A percentile compares a stretch with the other conserved stretches of the same genome.
Evolutionary conservation across 2,888 invertebrate genomes (phyloP).

Genomic region (Pyrrhia umbra): DNA sequence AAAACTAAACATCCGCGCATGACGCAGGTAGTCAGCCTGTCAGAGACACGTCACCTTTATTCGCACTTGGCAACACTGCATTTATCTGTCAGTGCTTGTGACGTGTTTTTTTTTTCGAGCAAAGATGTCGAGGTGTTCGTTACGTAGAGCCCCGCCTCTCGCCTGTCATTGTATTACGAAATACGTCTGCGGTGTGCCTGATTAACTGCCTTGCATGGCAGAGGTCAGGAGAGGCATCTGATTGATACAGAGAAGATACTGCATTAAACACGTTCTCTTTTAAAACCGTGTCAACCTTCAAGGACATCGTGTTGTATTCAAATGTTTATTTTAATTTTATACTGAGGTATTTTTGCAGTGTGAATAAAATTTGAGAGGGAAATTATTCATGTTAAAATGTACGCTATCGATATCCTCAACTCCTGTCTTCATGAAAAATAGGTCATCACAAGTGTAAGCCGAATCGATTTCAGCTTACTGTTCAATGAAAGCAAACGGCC

Average conservation of each 20-base stretch:
- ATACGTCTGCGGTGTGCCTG: constrained; percentile 27
- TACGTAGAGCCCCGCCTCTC: constrained; percentile 59
- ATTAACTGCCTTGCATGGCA: constrained; percentile 43
- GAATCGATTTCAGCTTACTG: constrained; percentile 26
- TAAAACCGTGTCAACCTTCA: constrained; percentile 41
- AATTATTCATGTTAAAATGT: constrained; percentile 21
- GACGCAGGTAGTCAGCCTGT: constrained; percentile 26
- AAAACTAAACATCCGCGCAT: constrained; percentile 22
- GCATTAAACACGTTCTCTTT: constrained; percentile 50
- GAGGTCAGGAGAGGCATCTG: constrained; percentile 44
- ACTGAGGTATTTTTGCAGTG: neutral
- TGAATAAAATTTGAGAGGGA: constrained; percentile 7
- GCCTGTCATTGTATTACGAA: constrained; percentile 47
- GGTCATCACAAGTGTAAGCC: constrained; percentile 18
- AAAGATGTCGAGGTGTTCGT: constrained; percentile 27
- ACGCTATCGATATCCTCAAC: constrained; percentile 4
- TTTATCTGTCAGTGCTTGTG: constrained; percentile 32
- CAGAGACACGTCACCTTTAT: constrained; percentile 36
- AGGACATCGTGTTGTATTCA: constrained; percentile 11
- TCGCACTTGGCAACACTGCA: constrained; percentile 44
- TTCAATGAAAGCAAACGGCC: constrained; percentile 17
- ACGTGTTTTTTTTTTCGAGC: constrained; percentile 44
- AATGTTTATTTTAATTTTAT: neutral
- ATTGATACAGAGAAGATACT: constrained; percentile 47
- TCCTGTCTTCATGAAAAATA: constrained; percentile 21